Evolutionary conservation across 2,797 vertebrate genomes (phyloP), one percentile per base, ranked within the genome.

Genomic region (Siniperca undulata): DNA sequence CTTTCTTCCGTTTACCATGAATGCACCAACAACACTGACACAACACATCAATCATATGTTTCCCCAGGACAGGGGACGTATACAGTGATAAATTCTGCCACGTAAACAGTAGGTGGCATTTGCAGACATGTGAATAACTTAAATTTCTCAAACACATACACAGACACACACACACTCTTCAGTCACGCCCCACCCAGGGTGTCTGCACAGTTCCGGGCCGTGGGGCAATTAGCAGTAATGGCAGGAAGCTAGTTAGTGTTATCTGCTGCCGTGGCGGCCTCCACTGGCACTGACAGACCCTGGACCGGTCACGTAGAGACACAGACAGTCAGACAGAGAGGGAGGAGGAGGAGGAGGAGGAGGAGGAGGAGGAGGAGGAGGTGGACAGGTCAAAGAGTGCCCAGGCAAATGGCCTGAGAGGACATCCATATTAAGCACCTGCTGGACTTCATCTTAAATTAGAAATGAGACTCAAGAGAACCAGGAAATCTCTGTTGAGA

Each of bases 211-310:
- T 92, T 94, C 91, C 81, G 70, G 91, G 88, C 90, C 30, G 9
- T 79, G 73, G 81, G 86, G 83, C 92, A 94, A 96, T 96, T 96
- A 95, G 88, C 84, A 79, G 78, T 95, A 96, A 97, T 96, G 84
- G 81, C 95, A 95, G 96, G 96, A 97, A 95, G 92, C 93, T 93
- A 92, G 91, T 96, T 96, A 96, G 93, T 19, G 91, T 96, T 96
- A 96, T 96, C 96, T 91, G 85, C 84, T 89, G 88, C 86, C 84
- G 88, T 80, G 90, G 91, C 92, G 84, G 89, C 90, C 91, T 93
- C 82, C 86, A 74, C 82, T 87, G 92, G 89, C 92, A 88, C 89
- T 92, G 83, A 77, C 83, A 64, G 86, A 93, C 87, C 84, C 83
- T 75, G 92, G 88, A 85, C 74, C 82, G 81, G 96, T 96, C 96